These are phyloP conservation scores for Exocentrus adspersus DNA, from an alignment of 2,888 invertebrate genomes.

Conservation along the genomic window DNA sequence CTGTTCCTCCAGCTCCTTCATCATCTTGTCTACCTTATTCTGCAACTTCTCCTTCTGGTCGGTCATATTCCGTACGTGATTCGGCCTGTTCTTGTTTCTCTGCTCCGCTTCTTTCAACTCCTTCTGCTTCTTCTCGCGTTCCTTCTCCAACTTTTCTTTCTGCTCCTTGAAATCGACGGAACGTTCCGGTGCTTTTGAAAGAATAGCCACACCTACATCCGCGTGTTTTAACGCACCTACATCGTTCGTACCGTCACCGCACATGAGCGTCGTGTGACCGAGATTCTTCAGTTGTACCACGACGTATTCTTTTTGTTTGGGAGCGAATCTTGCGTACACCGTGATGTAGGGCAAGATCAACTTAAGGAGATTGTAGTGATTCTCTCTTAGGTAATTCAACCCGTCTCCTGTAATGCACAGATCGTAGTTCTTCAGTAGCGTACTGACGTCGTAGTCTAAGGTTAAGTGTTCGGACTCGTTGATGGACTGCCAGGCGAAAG, in stretches of 20 bases:
- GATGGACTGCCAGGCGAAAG: constrained; percentile 83
- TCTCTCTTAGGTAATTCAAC: constrained; percentile 73
- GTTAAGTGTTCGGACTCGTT: constrained; percentile 70
- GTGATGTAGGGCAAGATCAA: constrained; percentile 85
- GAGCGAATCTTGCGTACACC: constrained; percentile 96
- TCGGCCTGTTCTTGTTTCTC: constrained; percentile 49
- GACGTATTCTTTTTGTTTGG: constrained; percentile 98
- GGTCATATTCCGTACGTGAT: constrained; percentile 45
- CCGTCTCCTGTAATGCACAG: constrained; percentile 97
- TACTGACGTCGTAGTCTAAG: constrained; percentile 63
- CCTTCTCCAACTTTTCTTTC: constrained; percentile 51
- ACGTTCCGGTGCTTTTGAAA: constrained; percentile 82
- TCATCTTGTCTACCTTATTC: constrained; percentile 69
- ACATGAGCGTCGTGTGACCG: constrained; percentile 96
- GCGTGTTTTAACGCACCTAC: constrained; percentile 99
- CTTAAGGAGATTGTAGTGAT: constrained; percentile 72
- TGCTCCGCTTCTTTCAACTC: constrained; percentile 41
- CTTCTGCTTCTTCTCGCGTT: constrained; percentile 49
- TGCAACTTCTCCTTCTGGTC: constrained; percentile 55
- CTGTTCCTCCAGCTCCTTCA: constrained; percentile 88
- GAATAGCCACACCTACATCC: constrained; percentile 92
- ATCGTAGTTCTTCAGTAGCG: constrained; percentile 80
- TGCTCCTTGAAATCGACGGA: constrained; percentile 60
- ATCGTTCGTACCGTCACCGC: constrained; percentile 99
- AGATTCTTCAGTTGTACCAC: constrained; percentile 87